Percentiles rank a stretch among this genome's conserved stretches.
Conservation (phyloP, 2,888 invertebrate species). For the Rhaphigaster nebulosa region DNA sequence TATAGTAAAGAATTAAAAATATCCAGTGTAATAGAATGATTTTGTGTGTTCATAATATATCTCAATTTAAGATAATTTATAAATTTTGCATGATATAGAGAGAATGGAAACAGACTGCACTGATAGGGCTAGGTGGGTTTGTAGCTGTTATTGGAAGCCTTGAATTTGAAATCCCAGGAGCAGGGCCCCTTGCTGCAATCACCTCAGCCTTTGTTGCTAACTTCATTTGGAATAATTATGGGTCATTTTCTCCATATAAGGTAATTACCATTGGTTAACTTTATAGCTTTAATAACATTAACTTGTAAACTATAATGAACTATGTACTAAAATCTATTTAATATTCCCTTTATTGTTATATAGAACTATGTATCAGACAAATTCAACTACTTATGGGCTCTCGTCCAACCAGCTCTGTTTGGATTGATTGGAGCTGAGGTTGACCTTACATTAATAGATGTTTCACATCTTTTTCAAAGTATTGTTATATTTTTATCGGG, state of each 20-base stretch:
- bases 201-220: constrained; percentile 73
- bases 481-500: constrained; percentile 70
- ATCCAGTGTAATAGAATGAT: too few species aligned
- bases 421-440: constrained; percentile 83
- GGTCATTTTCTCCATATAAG: background rate
- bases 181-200: constrained; percentile 75
- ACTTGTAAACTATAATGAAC: too few species aligned
- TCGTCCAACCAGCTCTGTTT: constrained; percentile 82
- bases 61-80: too few species aligned
- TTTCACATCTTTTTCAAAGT: constrained; percentile 71
- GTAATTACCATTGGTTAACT: background rate
- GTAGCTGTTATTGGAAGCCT: constrained; percentile 77
- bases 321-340: too few species aligned
- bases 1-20: too few species aligned
- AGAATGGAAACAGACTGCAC: constrained; percentile 53
- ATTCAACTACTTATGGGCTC: constrained; percentile 77
- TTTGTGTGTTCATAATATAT: too few species aligned
- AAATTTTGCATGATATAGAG: background rate
- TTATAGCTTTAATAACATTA: too few species aligned
- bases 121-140: constrained; percentile 75
- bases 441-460: constrained; percentile 72
- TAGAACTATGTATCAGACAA: constrained; percentile 70
- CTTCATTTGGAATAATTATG: constrained; percentile 70
- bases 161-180: constrained; percentile 75
- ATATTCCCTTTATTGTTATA: too few species aligned